These are phyloP conservation scores for Fistularia tabacaria DNA, from an alignment of 2,797 vertebrate species.

Conservation along the genomic window DNA sequence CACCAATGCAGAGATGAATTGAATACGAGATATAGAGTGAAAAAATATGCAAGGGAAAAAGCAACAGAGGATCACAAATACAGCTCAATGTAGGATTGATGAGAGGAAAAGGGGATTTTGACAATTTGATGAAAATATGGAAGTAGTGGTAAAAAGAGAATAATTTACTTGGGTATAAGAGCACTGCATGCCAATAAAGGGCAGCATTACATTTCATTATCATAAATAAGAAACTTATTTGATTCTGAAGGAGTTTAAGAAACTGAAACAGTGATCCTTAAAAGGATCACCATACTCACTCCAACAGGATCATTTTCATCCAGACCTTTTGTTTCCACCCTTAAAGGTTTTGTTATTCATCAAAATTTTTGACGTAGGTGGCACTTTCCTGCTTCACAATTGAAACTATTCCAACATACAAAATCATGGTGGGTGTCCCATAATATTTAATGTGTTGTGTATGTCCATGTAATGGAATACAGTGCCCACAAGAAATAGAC, in stretches of 20 bases:
- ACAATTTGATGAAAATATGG: constrained; percentile 75
- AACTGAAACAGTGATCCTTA: constrained; percentile 31
- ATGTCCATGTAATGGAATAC: constrained; percentile 7
- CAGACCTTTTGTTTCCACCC: constrained; percentile 9
- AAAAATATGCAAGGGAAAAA: constrained; percentile 56
- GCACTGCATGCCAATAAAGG: constrained; percentile 61
- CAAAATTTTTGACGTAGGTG: constrained; percentile 1
- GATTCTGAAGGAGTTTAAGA: constrained; percentile 45
- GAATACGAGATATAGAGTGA: constrained; percentile 51
- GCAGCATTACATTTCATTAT: constrained; percentile 67
- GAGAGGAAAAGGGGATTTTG: constrained; percentile 74
- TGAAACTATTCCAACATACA: constrained; percentile 6
- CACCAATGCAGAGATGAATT: constrained; percentile 56
- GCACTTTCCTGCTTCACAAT: constrained; percentile 18
- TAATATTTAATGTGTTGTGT: background rate
- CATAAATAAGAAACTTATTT: constrained; percentile 56
- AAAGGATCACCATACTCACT: constrained; percentile 7
- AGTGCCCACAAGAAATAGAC: constrained; percentile 18
- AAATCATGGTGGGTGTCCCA: background rate
- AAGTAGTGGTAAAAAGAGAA: constrained; percentile 59
- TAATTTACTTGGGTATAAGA: constrained; percentile 50
- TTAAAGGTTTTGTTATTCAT: constrained; percentile 7
- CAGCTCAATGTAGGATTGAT: constrained; percentile 69
- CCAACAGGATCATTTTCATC: constrained; percentile 1
- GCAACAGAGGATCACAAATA: constrained; percentile 65